phyloP scores from a whole-genome alignment of 2,113 vertebrate genomes.

The Isichthys henryi region DNA sequence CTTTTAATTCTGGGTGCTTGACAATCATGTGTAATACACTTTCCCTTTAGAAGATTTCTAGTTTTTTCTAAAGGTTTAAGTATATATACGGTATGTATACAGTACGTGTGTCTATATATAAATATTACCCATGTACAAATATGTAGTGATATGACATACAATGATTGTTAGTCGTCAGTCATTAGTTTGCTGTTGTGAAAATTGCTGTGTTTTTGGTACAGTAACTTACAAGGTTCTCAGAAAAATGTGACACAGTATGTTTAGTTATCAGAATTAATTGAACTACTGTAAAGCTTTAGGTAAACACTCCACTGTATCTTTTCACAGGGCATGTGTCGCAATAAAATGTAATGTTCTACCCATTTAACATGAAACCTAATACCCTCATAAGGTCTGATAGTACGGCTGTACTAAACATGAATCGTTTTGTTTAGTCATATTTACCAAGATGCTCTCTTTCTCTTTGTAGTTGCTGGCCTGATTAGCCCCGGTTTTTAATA shows the following conservation, averaged over 20 bases:
- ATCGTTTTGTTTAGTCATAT: conserved; percentile 17
- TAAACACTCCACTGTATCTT: neutral
- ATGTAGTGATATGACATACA: neutral
- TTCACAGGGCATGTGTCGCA: neutral
- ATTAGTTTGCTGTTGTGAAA: neutral
- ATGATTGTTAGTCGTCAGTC: neutral
- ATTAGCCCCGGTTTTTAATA: conserved; percentile 10
- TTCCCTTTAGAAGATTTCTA: neutral
- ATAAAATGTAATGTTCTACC: neutral
- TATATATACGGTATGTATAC: neutral
- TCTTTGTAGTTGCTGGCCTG: neutral
- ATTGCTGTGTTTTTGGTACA: neutral
- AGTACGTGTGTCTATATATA: neutral
- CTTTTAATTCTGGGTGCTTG: neutral
- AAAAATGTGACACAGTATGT: neutral
- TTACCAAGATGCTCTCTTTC: conserved; percentile 2
- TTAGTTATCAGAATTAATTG: neutral
- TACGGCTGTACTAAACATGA: conserved; percentile 10
- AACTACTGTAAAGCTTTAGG: neutral
- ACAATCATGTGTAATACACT: neutral
- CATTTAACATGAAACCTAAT: neutral
- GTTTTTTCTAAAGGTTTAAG: neutral
- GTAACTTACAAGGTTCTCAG: neutral
- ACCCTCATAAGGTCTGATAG: neutral
- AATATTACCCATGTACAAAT: neutral